phyloP scores from a whole-genome alignment of 2,113 vertebrate genomes.

The Poecile atricapillus region DNA sequence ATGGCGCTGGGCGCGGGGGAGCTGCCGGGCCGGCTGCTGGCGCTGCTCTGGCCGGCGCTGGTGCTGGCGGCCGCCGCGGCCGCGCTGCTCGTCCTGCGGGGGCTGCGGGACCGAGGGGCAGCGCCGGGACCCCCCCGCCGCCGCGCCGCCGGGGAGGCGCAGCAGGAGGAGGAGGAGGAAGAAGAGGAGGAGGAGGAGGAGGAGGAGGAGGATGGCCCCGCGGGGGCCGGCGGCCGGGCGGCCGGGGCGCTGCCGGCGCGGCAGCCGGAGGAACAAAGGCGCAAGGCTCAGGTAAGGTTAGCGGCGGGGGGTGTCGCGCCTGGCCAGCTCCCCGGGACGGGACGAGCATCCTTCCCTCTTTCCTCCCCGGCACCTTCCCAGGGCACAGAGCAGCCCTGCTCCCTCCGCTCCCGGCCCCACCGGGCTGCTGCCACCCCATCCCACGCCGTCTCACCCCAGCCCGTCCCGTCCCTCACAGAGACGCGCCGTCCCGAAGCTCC shows the following conservation, averaged over 20 bases:
- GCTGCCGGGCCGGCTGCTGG: too few relatives aligned
- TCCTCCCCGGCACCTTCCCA: background rate
- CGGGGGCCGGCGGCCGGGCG: background rate
- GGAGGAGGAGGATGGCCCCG: background rate
- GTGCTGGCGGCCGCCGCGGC: background rate
- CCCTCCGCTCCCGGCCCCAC: background rate
- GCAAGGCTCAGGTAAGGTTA: conserved; percentile 2
- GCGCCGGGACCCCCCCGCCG: background rate
- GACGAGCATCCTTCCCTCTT: background rate
- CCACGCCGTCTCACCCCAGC: background rate
- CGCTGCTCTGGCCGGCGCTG: too few relatives aligned
- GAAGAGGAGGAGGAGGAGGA: background rate
- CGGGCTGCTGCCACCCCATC: background rate
- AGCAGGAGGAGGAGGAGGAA: background rate
- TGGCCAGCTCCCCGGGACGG: background rate
- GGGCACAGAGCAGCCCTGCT: background rate
- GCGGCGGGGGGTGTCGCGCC: background rate
- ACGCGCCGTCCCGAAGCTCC: background rate
- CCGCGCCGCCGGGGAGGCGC: background rate
- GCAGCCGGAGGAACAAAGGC: conserved; percentile 23
- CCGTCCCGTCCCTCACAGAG: background rate
- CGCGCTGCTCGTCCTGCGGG: background rate
- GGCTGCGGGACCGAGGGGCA: background rate
- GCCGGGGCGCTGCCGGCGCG: background rate
- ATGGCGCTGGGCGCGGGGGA: too few relatives aligned